Evolutionary conservation across 2,113 vertebrate genomes (phyloP), one percentile per base, ranked within the genome.

Genomic region (Myodes glareolus): DNA sequence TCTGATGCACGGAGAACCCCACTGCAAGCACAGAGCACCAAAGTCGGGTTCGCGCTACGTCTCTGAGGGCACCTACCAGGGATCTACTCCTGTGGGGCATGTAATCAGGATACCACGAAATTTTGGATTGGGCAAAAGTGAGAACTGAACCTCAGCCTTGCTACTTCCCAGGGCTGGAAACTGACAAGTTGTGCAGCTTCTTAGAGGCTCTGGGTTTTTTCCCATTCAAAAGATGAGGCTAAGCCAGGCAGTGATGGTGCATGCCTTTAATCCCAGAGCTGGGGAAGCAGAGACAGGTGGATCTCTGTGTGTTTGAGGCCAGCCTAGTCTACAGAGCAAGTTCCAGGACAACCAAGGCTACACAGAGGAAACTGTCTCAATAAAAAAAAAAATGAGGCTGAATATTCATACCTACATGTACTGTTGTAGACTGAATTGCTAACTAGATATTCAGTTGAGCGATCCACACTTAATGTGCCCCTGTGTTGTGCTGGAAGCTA

Each of bases 11-110:
- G 14, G n/a, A 27, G 11, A 88, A 68, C 84, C 2, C 1, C 2
- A 1, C 52, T 0, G 19, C 0, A n/a, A 81, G 58, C 58, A 31
- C 5, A 47, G 17, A 17, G 52, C 58, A 3, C 23, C 80, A 16
- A 4, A 5, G 12, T 31, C 9, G 16, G 50, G 0, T 1, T 12
- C 33, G 29, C 0, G 5, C 21, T 0, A 6, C 9, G 17, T 7
- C 55, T 81, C 55, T 0, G 0, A 55, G 52, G 76, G 29, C 8
- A 3, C 61, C 39, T 8, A 76, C 55, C 2, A 0, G 2, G 33
- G 1, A 39, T 17, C 25, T 23, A 21, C 45, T 9, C 45, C 75
- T 5, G 7, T 31, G 19, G 36, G 29, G 23, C 19, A 42, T 55
- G 25, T 1, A 36, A 68, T 5, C 4, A 0, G 39, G 58, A 13